Evolutionary conservation across 2,113 vertebrate genomes (phyloP).

Genomic region (Grus americana): DNA sequence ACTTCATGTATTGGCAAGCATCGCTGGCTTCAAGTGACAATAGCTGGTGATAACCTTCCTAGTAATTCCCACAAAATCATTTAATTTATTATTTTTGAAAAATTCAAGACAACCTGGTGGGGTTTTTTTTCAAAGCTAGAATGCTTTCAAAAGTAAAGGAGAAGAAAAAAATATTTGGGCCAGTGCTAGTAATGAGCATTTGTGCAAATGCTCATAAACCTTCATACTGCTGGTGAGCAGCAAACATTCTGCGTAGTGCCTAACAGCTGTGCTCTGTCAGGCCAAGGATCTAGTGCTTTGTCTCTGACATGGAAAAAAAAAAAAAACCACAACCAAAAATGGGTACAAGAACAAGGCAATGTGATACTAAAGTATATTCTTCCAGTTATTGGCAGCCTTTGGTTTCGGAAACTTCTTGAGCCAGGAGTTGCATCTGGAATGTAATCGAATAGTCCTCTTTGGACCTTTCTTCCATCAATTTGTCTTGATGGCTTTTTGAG

Average conservation of each 20-base stretch:
- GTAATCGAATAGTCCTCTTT: background rate
- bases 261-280: conserved; percentile 37
- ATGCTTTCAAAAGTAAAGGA: background rate
- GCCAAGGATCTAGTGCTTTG: background rate
- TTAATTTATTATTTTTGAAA: background rate
- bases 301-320: background rate
- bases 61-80: background rate
- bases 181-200: background rate
- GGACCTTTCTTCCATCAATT: background rate
- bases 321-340: background rate
- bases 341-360: background rate
- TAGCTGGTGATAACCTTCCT: background rate
- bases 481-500: background rate
- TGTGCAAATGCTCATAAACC: background rate
- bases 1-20: background rate
- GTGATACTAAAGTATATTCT: background rate
- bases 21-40: background rate
- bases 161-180: background rate
- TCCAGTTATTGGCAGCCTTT: background rate
- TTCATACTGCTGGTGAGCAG: background rate
- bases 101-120: background rate
- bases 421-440: conserved; percentile 28
- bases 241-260: background rate
- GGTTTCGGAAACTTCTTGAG: background rate
- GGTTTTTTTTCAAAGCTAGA: background rate